A percentile compares a stretch with the other conserved stretches of the same genome.
These are phyloP conservation scores for Crypturellus tataupa DNA, from an alignment of 2,797 vertebrate species.

Conservation along the genomic window DNA sequence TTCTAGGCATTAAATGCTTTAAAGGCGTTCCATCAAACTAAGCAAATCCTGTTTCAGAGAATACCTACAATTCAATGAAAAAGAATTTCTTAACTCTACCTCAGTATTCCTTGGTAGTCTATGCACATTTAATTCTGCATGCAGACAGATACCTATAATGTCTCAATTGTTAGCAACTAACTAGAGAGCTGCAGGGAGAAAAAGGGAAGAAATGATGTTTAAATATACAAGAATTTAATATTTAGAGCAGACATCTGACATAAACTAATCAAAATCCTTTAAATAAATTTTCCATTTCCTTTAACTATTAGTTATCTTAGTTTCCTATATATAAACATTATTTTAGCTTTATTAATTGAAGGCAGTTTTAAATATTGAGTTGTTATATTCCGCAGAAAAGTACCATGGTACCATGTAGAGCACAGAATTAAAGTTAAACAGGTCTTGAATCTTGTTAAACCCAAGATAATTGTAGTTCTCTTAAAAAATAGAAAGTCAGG, in stretches of 20 bases:
- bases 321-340: neutral
- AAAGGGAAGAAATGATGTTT: neutral
- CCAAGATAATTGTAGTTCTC: neutral
- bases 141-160: neutral
- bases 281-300: neutral
- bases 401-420: accelerated
- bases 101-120: neutral
- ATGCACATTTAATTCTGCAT: neutral
- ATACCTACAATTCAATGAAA: neutral
- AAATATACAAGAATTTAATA: neutral
- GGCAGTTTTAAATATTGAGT: neutral
- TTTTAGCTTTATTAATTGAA: neutral
- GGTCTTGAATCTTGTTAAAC: neutral
- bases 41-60: slow-evolving; percentile 30
- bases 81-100: neutral
- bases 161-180: neutral
- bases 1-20: slow-evolving; percentile 27
- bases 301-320: neutral
- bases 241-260: neutral
- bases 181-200: neutral
- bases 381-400: neutral
- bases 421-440: neutral
- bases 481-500: neutral
- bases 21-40: neutral
- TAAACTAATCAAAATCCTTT: neutral